Evolutionary conservation across 2,888 invertebrate species (phyloP).

Genomic region (Eupithecia subumbrata): DNA sequence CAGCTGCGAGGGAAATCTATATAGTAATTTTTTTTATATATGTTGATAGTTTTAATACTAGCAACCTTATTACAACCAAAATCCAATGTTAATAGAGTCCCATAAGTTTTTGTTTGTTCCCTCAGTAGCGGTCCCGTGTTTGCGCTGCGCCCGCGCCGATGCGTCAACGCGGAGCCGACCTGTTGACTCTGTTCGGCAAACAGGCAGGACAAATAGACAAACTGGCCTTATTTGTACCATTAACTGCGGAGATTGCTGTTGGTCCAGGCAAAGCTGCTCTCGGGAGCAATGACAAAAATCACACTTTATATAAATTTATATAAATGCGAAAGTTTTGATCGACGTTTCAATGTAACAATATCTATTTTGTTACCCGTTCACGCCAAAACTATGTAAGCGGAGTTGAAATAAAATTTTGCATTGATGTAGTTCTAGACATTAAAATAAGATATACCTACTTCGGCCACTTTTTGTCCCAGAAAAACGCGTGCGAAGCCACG

Average conservation of each 20-base stretch:
- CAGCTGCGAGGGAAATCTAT: too few relatives aligned
- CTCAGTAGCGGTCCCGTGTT: conserved; percentile 44
- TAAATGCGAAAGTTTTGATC: not conserved
- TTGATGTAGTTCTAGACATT: not conserved
- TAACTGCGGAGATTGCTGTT: conserved; percentile 45
- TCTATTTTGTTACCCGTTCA: not conserved
- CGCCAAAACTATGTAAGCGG: not conserved
- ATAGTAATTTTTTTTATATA: too few relatives aligned
- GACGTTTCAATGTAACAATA: not conserved
- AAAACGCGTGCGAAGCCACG: not conserved
- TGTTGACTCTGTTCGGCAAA: conserved; percentile 40
- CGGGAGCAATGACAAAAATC: not conserved
- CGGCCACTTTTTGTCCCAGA: not conserved
- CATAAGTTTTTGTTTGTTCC: conserved; percentile 39
- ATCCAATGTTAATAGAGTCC: not conserved
- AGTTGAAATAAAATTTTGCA: not conserved
- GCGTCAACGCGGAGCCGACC: conserved; percentile 33
- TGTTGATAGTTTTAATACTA: not conserved
- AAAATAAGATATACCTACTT: not conserved
- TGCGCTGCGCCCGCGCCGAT: conserved; percentile 47
- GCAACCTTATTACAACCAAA: not conserved
- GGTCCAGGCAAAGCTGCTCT: conserved; percentile 24
- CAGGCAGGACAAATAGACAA: conserved; percentile 47
- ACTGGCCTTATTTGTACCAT: conserved; percentile 51
- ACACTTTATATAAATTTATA: not conserved